Percentiles rank a stretch among this genome's conserved stretches.
Conservation (phyloP, 2,888 invertebrate species). For the Epistrophe eligans region DNA sequence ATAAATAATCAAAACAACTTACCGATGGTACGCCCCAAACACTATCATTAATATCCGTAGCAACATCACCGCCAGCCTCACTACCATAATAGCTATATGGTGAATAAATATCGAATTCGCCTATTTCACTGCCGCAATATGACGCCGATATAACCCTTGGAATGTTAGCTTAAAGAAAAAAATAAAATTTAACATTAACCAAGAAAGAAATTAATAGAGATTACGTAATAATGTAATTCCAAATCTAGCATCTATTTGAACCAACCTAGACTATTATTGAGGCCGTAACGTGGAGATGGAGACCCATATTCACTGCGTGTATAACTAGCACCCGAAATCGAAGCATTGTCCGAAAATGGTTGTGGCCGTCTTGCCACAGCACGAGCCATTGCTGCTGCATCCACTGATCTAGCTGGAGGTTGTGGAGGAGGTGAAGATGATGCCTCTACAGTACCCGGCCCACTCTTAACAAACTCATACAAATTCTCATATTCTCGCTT, state of each 20-base stretch:
- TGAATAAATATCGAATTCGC: slow-evolving; percentile 92
- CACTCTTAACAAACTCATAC: slow-evolving; percentile 81
- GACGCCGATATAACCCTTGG: slow-evolving; percentile 89
- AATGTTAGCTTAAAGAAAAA: slow-evolving; percentile 81
- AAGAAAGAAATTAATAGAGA: neutral
- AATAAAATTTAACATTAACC: neutral
- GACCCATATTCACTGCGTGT: slow-evolving; percentile 83
- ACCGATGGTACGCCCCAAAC: slow-evolving; percentile 83
- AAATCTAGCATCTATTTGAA: neutral
- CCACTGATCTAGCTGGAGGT: slow-evolving; percentile 79
- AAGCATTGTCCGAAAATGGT: slow-evolving; percentile 69
- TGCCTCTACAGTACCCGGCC: slow-evolving; percentile 51
- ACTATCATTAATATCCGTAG: slow-evolving; percentile 83
- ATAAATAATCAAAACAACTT: slow-evolving; percentile 52
- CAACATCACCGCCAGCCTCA: slow-evolving; percentile 85
- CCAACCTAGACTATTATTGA: slow-evolving; percentile 82
- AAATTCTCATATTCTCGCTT: slow-evolving; percentile 83
- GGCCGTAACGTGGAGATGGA: slow-evolving; percentile 80
- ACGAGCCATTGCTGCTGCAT: slow-evolving; percentile 79
- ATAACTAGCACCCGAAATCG: slow-evolving; percentile 79
- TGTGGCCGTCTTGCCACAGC: slow-evolving; percentile 56
- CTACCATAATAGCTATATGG: slow-evolving; percentile 90
- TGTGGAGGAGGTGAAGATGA: slow-evolving; percentile 79
- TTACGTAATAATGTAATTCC: neutral
- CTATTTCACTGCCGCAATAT: slow-evolving; percentile 92